Base-by-base conservation (phyloP, 2,113 vertebrate genomes). In the Myotis yumanensis region DNA sequence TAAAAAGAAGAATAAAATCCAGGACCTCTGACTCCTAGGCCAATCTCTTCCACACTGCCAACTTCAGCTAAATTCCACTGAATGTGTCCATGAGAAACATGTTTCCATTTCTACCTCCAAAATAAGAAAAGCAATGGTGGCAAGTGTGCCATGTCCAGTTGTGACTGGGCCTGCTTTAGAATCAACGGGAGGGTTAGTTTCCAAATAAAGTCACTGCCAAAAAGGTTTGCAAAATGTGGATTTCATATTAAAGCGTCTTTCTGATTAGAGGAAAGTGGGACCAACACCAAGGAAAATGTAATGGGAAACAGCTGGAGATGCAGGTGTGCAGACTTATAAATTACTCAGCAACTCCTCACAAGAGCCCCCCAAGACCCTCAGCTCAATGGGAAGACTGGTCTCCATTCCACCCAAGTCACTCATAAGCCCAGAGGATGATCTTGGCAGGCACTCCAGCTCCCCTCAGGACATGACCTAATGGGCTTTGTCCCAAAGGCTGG, bases 291-390 rank as follows among this genome's bases (percentile, higher is more conserved):
- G 90, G 68, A 88, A 59, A 91, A 57, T 7, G 20, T 51, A 80
- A 95, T 82, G 82, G 73, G 48, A 90, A 69, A 64, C 79, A 88
- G 72, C 94, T 93, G 90, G 80, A 87, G 81, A 93, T 46, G 37
- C 92, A 96, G 89, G 91, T 90, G 94, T 88, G 62, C 59, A 40
- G 62, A 37, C 62, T 80, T 68, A 52, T 15, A 80, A 83, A 77
- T 73, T 52, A 81, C 68, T 86, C 76, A 0, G 9, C 48, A 68
- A 14, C 84, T 57, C 89, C 57, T 84, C 81, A 40, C 2, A 4
- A 40, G 43, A 37, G 28, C 48, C 64, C 57, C 52, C 51, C 76
- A 46, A 82, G 76, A 75, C 48, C 54, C 11, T 15, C 46, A 68
- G 51, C 30, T 89, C 62, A 57, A 0, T 5, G 72, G 81, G 52